Evolutionary conservation across 2,888 invertebrate species (phyloP).

Genomic region (Melieria omissa): DNA sequence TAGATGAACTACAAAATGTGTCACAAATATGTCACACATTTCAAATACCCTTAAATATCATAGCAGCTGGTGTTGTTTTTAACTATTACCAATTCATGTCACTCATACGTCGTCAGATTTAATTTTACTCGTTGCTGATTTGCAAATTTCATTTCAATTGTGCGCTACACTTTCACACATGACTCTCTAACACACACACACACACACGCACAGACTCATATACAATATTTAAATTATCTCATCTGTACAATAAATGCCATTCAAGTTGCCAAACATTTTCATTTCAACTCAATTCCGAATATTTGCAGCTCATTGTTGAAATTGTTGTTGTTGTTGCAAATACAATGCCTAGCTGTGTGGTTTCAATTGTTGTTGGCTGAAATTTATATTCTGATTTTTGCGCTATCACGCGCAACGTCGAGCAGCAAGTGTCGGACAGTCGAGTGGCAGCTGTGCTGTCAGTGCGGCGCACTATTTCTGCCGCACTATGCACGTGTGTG

Average conservation of each 20-base stretch:
- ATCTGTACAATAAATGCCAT: not conserved
- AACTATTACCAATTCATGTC: too few relatives aligned
- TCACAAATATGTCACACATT: too few relatives aligned
- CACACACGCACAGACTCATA: not conserved
- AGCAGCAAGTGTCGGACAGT: too few relatives aligned
- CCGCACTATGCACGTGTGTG: not conserved
- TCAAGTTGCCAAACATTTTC: constrained; percentile 22
- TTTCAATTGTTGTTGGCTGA: constrained; percentile 12
- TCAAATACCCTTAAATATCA: too few relatives aligned
- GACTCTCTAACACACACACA: constrained; percentile 8
- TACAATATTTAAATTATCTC: not conserved
- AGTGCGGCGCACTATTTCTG: not conserved
- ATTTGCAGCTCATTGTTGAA: too few relatives aligned
- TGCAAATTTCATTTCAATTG: too few relatives aligned
- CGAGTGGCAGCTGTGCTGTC: not conserved
- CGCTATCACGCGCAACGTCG: not conserved
- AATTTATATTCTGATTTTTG: constrained; percentile 13
- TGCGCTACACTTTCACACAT: constrained; percentile 30
- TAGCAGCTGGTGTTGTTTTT: too few relatives aligned
- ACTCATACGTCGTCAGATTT: too few relatives aligned
- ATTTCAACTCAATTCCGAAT: not conserved
- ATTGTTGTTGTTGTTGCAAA: too few relatives aligned
- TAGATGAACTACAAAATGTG: too few relatives aligned
- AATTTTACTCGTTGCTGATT: too few relatives aligned
- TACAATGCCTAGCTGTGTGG: too few relatives aligned